phyloP scores from a whole-genome alignment of 1,140 invertebrate species.

The Berghia stephanieae region DNA sequence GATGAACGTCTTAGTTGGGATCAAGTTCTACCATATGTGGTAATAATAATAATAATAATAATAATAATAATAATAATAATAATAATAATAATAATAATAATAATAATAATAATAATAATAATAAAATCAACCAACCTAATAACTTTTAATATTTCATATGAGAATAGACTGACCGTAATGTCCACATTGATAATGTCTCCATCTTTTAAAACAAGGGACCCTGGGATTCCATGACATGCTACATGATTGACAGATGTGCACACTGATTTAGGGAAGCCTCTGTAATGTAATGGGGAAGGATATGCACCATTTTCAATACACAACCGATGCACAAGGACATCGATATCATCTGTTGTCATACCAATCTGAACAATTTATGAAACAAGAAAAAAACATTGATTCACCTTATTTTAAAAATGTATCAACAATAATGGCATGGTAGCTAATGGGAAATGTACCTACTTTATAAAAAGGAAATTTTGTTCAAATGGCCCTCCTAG shows the following conservation, averaged over 20 bases:
- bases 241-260: constrained; percentile 97
- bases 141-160: not conserved
- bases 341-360: constrained; percentile 87
- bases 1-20: too few species aligned
- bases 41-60: too few species aligned
- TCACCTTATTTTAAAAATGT: too few species aligned
- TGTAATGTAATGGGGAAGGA: constrained; percentile 89
- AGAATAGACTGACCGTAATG: constrained; percentile 78
- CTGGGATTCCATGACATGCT: constrained; percentile 94
- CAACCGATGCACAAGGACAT: constrained; percentile 78
- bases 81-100: too few species aligned
- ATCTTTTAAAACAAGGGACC: constrained; percentile 79
- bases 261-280: constrained; percentile 89
- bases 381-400: not conserved
- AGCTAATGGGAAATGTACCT: too few species aligned
- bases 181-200: constrained; percentile 94
- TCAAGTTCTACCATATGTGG: too few species aligned
- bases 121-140: not conserved
- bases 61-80: too few species aligned
- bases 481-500: too few species aligned
- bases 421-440: too few species aligned
- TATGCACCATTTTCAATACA: constrained; percentile 80
- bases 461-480: too few species aligned
- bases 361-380: constrained; percentile 74
- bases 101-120: not conserved